Base-by-base conservation (phyloP, 2,888 invertebrate genomes). In the Drosophila lacicola region DNA sequence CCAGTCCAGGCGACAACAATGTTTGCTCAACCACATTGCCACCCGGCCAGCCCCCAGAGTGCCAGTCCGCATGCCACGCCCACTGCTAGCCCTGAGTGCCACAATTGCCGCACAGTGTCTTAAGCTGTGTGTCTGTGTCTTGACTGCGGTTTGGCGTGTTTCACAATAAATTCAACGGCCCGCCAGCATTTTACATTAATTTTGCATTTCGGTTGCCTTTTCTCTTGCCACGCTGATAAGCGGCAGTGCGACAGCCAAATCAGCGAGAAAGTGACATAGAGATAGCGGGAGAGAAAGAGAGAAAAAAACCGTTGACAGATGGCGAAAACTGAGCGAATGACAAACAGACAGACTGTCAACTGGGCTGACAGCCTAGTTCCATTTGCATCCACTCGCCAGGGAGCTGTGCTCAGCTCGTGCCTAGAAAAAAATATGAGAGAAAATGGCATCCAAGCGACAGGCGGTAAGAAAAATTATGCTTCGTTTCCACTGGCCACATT, bases 121-220 rank as follows among this genome's bases (percentile, higher is more conserved):
- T 56, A 21, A 36, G 49, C 37, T 61, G 29, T 46, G 49, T 36
- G 54, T 53, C 49, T 41, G 37, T 14, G 46, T 10, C 63, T 37
- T 29, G 36, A 33, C 46, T 62, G 66, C 17, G 72, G 62, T 19
- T 63, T 36, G 25, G 19, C 44, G 46, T 19, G 47, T 67, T 67
- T 51, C 55, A 72, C 75, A 77, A 75, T 70, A 79, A 73, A 73
- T 75, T 79, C 51, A 47, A 54, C 53, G 60, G 53, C 0, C 51
- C 63, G 55, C 33, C 71, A 63, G 66, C 70, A 72, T 63, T 88
- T 79, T 75, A 73, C 82, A 84, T 88, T 88, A 82, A 84, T 85
- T 84, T 80, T 71, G 78, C 75, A 85, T 88, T 78, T 88, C 58
- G 75, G 73, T 34, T 74, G 53, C 44, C 67, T 79, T 78, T 70